Conservation (phyloP, 2,888 invertebrate species). For the Erebia ligea region DNA sequence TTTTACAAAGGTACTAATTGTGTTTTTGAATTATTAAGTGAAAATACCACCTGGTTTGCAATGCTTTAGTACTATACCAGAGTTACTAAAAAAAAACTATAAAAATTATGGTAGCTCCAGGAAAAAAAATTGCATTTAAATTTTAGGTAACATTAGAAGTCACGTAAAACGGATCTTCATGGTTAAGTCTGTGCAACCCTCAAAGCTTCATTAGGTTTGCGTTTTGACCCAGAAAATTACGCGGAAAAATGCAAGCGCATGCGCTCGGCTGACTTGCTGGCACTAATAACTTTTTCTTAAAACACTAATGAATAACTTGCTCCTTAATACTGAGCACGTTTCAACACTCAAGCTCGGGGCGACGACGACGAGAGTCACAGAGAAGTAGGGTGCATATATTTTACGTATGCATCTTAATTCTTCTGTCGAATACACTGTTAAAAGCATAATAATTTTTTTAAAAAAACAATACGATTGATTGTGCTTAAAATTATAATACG, state of each 20-base stretch:
- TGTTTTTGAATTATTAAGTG: no score
- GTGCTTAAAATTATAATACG: no score
- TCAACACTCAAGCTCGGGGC: slow-evolving; percentile 58
- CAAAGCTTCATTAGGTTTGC: slow-evolving; percentile 33
- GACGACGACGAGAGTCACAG: slow-evolving; percentile 32
- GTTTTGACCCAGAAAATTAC: slow-evolving; percentile 63
- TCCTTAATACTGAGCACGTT: slow-evolving; percentile 79
- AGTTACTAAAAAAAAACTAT: not conserved
- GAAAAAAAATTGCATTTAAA: not conserved
- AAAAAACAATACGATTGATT: no score
- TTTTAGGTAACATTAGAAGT: slow-evolving; percentile 5
- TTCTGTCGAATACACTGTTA: no score
- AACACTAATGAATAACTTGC: slow-evolving; percentile 79
- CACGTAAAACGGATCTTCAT: slow-evolving; percentile 18
- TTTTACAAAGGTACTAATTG: no score
- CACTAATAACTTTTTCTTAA: slow-evolving; percentile 78
- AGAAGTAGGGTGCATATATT: slow-evolving; percentile 18
- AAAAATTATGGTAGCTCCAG: not conserved
- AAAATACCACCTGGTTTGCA: no score
- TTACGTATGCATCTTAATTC: not conserved
- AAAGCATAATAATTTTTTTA: no score
- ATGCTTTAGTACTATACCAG: no score
- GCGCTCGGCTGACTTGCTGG: slow-evolving; percentile 65
- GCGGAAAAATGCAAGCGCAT: slow-evolving; percentile 71
- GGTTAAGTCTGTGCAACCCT: slow-evolving; percentile 17